A percentile compares a stretch with the other conserved stretches of the same genome.
Conservation (phyloP, 1,140 invertebrate species). For the Camponotus floridanus region DNA sequence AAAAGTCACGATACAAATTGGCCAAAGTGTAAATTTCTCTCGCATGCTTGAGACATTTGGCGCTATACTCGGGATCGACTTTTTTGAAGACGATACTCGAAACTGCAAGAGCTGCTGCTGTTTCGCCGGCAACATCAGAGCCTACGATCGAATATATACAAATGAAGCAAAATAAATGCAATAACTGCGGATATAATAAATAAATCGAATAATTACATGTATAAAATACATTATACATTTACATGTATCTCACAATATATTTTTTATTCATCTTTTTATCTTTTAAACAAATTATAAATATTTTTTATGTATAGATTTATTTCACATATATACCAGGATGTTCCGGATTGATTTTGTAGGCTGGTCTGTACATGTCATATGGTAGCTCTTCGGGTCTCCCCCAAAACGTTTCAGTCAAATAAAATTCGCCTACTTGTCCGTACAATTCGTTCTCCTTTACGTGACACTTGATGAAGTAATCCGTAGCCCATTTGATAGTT, state of each 20-base stretch:
- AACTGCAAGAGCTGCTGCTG: constrained; percentile 88
- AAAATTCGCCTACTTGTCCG: constrained; percentile 86
- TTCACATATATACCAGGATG: constrained; percentile 84
- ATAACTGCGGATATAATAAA: neutral
- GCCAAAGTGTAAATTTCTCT: constrained; percentile 88
- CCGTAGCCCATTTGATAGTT: constrained; percentile 88
- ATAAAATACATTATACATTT: neutral
- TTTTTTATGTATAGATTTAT: neutral
- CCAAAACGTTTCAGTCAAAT: constrained; percentile 83
- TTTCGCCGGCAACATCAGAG: constrained; percentile 89
- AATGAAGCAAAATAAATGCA: neutral
- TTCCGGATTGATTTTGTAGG: constrained; percentile 87
- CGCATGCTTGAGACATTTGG: constrained; percentile 86
- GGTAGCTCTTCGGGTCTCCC: constrained; percentile 88
- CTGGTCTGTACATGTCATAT: constrained; percentile 86
- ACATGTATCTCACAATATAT: neutral
- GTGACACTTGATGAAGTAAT: constrained; percentile 89
- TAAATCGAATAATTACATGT: neutral
- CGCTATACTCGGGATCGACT: constrained; percentile 86
- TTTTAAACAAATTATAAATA: neutral
- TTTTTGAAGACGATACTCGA: constrained; percentile 86
- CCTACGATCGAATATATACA: constrained; percentile 79
- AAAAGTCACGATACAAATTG: constrained; percentile 86
- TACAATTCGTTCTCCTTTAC: constrained; percentile 87
- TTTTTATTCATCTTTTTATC: neutral